A percentile compares a stretch with the other conserved stretches of the same genome.
These are phyloP conservation scores for Ectemnius lituratus DNA, from an alignment of 2,888 invertebrate genomes.

Conservation along the genomic window DNA sequence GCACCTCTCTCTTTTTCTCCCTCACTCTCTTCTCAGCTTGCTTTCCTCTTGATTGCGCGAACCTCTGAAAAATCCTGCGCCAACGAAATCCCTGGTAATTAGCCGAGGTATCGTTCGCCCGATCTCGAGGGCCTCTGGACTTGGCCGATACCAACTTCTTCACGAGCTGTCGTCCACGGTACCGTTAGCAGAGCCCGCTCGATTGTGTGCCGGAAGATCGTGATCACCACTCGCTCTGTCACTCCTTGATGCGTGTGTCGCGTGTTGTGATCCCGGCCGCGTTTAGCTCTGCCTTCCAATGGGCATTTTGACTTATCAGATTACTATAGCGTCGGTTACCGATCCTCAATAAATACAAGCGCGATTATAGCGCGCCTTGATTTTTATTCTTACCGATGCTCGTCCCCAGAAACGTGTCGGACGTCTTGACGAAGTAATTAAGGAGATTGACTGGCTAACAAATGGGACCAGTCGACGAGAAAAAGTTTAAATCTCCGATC, in stretches of 20 bases:
- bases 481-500: constrained; percentile 31
- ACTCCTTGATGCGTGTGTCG: background rate
- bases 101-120: background rate
- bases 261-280: background rate
- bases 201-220: constrained; percentile 4
- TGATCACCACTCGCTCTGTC: background rate
- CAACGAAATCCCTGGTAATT: constrained; percentile 15
- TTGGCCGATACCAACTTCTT: constrained; percentile 18
- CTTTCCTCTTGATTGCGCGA: constrained; percentile 15
- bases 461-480: constrained; percentile 18
- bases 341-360: background rate
- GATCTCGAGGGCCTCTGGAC: background rate
- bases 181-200: background rate
- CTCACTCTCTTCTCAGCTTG: too few relatives aligned
- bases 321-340: background rate
- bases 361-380: background rate
- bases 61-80: constrained; percentile 10
- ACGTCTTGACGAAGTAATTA: constrained; percentile 33
- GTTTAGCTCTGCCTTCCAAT: background rate
- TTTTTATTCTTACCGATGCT: background rate
- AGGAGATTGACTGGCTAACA: background rate
- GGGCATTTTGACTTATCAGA: background rate
- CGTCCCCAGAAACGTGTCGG: background rate
- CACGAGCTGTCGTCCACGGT: constrained; percentile 6
- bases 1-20: constrained; percentile 16